Conservation (phyloP, 2,113 vertebrate genomes). For the Hippocampus guttulatus region DNA sequence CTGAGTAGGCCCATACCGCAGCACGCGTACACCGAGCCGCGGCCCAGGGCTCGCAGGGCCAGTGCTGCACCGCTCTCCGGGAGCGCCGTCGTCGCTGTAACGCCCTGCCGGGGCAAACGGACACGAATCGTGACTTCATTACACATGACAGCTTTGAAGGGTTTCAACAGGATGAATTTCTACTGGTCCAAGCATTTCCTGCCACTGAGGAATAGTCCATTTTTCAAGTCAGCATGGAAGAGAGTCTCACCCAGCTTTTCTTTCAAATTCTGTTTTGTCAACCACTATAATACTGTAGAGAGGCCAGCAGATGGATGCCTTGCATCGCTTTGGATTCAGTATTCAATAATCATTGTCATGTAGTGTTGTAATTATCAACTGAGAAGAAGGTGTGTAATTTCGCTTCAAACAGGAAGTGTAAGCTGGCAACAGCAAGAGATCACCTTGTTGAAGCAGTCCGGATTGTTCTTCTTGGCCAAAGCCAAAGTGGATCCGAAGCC, state of each 20-base stretch:
- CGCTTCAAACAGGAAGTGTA: background rate
- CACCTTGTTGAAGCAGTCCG: constrained; percentile 92
- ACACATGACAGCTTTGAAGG: too few relatives aligned
- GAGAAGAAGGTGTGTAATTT: background rate
- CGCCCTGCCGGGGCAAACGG: background rate
- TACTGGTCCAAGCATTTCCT: too few relatives aligned
- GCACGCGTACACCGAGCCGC: background rate
- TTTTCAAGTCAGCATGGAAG: too few relatives aligned
- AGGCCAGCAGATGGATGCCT: too few relatives aligned
- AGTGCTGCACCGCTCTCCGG: background rate
- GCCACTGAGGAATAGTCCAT: too few relatives aligned
- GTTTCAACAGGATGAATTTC: background rate
- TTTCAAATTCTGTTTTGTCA: too few relatives aligned
- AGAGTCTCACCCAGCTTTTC: too few relatives aligned
- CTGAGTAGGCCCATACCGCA: background rate
- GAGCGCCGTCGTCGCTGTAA: background rate
- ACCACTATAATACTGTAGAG: too few relatives aligned
- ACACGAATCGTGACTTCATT: background rate
- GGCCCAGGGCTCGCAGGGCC: constrained; percentile 1
- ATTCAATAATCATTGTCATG: too few relatives aligned
- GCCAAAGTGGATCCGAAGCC: constrained; percentile 89
- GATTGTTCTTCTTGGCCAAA: constrained; percentile 88
- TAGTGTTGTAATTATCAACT: too few relatives aligned
- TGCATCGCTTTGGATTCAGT: too few relatives aligned
- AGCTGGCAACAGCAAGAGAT: background rate